Conservation (phyloP, 2,888 invertebrate genomes). For the Criorhina ranunculi region DNA sequence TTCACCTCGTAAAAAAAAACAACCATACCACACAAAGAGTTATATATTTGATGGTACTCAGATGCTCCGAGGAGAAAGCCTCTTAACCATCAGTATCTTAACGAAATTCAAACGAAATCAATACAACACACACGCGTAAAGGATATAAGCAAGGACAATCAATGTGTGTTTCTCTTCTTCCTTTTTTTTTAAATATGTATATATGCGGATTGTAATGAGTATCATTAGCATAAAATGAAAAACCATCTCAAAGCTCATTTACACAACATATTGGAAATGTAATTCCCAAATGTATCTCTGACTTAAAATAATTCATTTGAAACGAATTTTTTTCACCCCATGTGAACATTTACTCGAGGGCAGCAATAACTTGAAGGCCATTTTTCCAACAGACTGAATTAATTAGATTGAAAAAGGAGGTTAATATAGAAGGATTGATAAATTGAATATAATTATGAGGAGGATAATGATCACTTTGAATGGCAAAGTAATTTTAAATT, state of each 20-base stretch:
- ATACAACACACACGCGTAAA: background rate
- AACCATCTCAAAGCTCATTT: background rate
- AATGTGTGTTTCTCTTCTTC: background rate
- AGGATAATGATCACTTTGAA: slow-evolving; percentile 12
- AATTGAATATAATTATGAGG: background rate
- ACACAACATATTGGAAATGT: slow-evolving; percentile 1
- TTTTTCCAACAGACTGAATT: slow-evolving; percentile 1
- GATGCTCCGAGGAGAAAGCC: background rate
- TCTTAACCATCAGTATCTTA: background rate
- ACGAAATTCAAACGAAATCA: slow-evolving; percentile 1
- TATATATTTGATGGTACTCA: too few species aligned
- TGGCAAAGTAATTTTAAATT: background rate
- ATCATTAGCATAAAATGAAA: background rate
- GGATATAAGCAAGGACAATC: background rate
- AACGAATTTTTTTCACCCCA: background rate
- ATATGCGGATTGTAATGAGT: background rate
- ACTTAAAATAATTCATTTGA: background rate
- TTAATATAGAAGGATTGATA: slow-evolving; percentile 1
- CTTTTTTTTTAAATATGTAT: background rate
- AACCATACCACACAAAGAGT: too few species aligned
- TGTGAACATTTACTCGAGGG: background rate
- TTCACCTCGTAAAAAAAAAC: too few species aligned
- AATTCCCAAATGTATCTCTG: slow-evolving; percentile 2
- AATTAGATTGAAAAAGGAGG: slow-evolving; percentile 11
- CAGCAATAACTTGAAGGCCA: background rate